Percentiles rank a stretch among this genome's conserved stretches.
These are phyloP conservation scores for Bufotes viridis DNA, from an alignment of 2,797 vertebrate species.

Conservation along the genomic window DNA sequence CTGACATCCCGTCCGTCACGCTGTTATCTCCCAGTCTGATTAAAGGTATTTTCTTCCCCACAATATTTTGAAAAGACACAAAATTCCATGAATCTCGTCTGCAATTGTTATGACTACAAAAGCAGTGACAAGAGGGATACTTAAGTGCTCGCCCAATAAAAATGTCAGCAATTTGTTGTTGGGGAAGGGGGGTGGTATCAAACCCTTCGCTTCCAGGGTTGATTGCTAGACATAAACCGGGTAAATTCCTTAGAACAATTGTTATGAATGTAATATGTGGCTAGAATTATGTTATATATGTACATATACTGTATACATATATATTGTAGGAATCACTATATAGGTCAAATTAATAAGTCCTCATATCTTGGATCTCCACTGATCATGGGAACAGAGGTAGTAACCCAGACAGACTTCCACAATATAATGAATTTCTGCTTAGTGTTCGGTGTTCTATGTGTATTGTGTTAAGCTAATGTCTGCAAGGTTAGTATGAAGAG, in stretches of 20 bases:
- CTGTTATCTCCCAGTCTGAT: slow-evolving; percentile 44
- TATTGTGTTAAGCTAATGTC: too few relatives aligned
- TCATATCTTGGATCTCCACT: too few relatives aligned
- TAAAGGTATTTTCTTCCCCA: slow-evolving; percentile 45
- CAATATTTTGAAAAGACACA: slow-evolving; percentile 50
- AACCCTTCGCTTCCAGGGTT: not conserved
- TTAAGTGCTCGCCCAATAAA: slow-evolving; percentile 32
- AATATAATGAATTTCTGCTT: too few relatives aligned
- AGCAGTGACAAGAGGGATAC: slow-evolving; percentile 37
- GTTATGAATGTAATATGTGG: not conserved
- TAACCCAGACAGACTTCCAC: too few relatives aligned
- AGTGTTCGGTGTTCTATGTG: too few relatives aligned
- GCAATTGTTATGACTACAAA: slow-evolving; percentile 52
- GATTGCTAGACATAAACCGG: slow-evolving; percentile 1
- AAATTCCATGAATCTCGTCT: slow-evolving; percentile 48
- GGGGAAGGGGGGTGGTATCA: not conserved
- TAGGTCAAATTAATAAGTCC: not conserved
- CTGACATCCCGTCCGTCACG: slow-evolving; percentile 25
- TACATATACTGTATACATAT: not conserved
- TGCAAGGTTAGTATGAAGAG: too few relatives aligned
- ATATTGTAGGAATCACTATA: not conserved
- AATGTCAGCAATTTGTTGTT: slow-evolving; percentile 45
- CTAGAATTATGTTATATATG: too few relatives aligned
- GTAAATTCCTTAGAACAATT: not conserved
- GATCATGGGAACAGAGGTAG: too few relatives aligned